Evolutionary conservation across 2,888 invertebrate species (phyloP).

Genomic region (Nephrotoma appendiculata): DNA sequence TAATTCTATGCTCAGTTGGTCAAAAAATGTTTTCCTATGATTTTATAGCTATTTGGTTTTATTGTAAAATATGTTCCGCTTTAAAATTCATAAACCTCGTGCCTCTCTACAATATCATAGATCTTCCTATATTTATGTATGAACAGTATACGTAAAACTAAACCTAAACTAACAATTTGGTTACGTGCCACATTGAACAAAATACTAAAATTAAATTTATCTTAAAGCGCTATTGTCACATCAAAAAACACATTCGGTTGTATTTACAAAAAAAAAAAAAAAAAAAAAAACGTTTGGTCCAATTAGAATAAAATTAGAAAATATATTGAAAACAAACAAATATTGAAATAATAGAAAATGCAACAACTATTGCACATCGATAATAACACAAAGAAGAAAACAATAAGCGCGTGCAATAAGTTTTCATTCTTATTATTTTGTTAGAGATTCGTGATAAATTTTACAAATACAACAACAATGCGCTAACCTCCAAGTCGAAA

Average conservation of each 20-base stretch:
- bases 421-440: background rate
- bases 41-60: no score
- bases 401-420: background rate
- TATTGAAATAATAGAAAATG: background rate
- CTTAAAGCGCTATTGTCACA: background rate
- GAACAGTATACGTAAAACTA: no score
- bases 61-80: no score
- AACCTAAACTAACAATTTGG: no score
- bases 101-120: no score
- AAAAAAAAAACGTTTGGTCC: background rate
- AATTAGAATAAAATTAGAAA: background rate
- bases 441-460: background rate
- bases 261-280: background rate
- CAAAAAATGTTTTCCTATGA: no score
- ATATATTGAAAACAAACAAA: background rate
- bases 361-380: background rate
- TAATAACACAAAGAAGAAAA: background rate
- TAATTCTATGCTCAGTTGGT: no score
- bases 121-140: no score
- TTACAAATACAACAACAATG: background rate
- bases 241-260: background rate
- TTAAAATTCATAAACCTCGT: no score
- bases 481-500: background rate
- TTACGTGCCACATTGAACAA: background rate
- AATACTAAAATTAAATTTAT: background rate